Percentiles rank a stretch among this genome's conserved stretches.
Conservation (phyloP, 1,140 invertebrate species). For the Uloborus diversus region DNA sequence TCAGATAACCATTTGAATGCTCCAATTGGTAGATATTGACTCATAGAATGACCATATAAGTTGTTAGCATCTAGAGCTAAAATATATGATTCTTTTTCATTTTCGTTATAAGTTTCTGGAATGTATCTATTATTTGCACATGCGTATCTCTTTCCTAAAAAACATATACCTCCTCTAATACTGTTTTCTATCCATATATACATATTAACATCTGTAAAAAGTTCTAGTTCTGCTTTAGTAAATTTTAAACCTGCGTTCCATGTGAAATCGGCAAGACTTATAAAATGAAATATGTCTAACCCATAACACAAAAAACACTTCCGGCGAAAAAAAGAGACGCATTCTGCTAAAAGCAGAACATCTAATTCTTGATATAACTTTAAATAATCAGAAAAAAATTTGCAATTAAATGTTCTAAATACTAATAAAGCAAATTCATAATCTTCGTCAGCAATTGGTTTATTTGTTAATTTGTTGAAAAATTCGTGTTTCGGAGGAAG, state of each 20-base stretch:
- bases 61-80: conserved; percentile 52
- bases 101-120: neutral
- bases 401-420: neutral
- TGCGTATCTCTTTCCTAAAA: conserved; percentile 22
- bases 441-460: neutral
- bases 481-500: too few species aligned
- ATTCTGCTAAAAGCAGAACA: neutral
- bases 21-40: conserved; percentile 28
- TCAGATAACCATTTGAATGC: conserved; percentile 21
- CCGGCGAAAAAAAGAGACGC: neutral
- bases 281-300: neutral
- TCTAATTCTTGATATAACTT: neutral
- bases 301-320: neutral
- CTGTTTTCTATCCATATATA: conserved; percentile 4
- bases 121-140: neutral
- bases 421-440: neutral
- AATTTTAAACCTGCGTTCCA: neutral
- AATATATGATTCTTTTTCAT: neutral
- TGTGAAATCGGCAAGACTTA: neutral
- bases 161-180: neutral
- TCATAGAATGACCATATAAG: conserved; percentile 52
- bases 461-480: too few species aligned
- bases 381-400: neutral
- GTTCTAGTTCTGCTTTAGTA: neutral
- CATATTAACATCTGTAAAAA: neutral